Conservation (phyloP, 2,797 vertebrate species). For the Anniella stebbinsi region DNA sequence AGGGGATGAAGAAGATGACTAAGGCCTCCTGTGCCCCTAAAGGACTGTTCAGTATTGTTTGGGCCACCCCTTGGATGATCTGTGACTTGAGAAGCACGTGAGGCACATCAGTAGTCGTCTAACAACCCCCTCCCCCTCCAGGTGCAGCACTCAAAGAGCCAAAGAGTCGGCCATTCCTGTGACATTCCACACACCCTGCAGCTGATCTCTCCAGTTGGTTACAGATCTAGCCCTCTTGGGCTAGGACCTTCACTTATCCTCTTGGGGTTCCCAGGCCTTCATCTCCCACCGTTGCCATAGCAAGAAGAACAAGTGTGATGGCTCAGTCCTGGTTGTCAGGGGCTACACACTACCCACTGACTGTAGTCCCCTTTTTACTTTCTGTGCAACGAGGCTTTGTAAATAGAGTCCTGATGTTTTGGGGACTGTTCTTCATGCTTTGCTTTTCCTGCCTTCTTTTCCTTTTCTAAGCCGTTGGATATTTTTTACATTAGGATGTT, state of each 20-base stretch:
- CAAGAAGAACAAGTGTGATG: slow-evolving; percentile 81
- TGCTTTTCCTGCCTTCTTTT: slow-evolving; percentile 66
- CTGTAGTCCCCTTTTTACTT: slow-evolving; percentile 97
- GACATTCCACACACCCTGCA: slow-evolving; percentile 89
- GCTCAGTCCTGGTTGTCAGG: slow-evolving; percentile 86
- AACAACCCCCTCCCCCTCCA: slow-evolving; percentile 74
- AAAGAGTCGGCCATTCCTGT: slow-evolving; percentile 87
- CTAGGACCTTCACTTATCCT: slow-evolving; percentile 33
- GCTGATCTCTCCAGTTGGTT: slow-evolving; percentile 84
- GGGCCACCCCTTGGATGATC: slow-evolving; percentile 84
- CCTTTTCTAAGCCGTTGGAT: slow-evolving; percentile 61
- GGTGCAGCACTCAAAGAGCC: slow-evolving; percentile 80
- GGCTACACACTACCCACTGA: slow-evolving; percentile 88
- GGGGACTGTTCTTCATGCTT: slow-evolving; percentile 82
- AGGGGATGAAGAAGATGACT: slow-evolving; percentile 89
- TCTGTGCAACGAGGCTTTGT: slow-evolving; percentile 95
- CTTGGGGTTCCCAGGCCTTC: slow-evolving; percentile 81
- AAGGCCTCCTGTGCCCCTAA: slow-evolving; percentile 75
- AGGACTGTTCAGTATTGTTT: slow-evolving; percentile 89
- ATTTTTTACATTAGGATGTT: slow-evolving; percentile 75
- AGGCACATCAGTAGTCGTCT: slow-evolving; percentile 71
- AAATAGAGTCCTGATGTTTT: slow-evolving; percentile 99
- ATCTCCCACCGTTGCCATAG: slow-evolving; percentile 91
- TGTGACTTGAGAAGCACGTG: slow-evolving; percentile 78
- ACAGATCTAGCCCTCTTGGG: slow-evolving; percentile 37